Conservation (phyloP, 2,888 invertebrate species). For the Panzeria rudis region DNA sequence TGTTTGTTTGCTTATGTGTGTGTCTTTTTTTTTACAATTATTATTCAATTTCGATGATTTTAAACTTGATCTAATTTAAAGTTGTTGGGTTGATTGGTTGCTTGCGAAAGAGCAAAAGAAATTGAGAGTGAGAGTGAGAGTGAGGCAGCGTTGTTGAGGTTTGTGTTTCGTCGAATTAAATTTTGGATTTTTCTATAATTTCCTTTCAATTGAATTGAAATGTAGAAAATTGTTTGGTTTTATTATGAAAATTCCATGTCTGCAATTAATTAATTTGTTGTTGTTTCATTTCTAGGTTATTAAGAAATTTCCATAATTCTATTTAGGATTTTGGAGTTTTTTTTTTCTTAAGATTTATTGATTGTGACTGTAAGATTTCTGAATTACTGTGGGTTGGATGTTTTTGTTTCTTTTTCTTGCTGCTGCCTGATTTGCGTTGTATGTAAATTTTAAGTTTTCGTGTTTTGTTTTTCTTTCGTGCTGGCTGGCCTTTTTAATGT, state of each 20-base stretch:
- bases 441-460: neutral
- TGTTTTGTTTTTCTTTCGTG: conserved; percentile 7
- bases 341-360: conserved; percentile 14
- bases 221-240: conserved; percentile 11
- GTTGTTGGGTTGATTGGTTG: conserved; percentile 1
- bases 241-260: conserved; percentile 59
- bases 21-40: neutral
- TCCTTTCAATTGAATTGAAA: conserved; percentile 13
- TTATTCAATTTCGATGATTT: neutral
- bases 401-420: neutral
- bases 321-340: conserved; percentile 24
- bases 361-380: conserved; percentile 41
- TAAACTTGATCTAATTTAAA: conserved; percentile 6
- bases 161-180: conserved; percentile 13
- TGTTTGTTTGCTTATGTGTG: neutral
- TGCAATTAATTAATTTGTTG: conserved; percentile 4
- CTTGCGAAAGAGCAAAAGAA: neutral
- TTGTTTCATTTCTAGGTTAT: neutral
- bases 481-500: neutral
- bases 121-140: neutral
- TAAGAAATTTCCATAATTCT: conserved; percentile 61
- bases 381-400: neutral
- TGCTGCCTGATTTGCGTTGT: conserved; percentile 5
- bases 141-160: conserved; percentile 29
- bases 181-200: neutral